These are phyloP conservation scores for Hemiprocne comata DNA, from an alignment of 2,113 vertebrate genomes.

Conservation along the genomic window DNA sequence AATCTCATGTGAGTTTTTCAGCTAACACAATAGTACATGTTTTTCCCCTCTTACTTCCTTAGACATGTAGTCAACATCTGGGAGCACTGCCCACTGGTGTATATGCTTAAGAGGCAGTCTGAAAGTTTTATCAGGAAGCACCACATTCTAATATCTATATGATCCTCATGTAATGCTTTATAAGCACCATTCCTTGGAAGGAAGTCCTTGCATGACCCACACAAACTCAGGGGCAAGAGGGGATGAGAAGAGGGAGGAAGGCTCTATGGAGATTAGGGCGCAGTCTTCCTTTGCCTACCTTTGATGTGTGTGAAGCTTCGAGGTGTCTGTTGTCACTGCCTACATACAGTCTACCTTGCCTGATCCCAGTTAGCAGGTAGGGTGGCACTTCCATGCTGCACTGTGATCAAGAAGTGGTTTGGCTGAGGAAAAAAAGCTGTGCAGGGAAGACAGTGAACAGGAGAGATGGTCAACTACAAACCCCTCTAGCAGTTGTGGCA, in stretches of 20 bases:
- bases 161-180: neutral
- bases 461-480: neutral
- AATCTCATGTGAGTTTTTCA: neutral
- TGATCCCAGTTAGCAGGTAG: neutral
- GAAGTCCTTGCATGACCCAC: neutral
- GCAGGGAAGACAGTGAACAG: neutral
- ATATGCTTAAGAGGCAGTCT: neutral
- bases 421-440: neutral
- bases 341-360: neutral
- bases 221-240: neutral
- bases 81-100: neutral
- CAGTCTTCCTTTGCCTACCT: neutral
- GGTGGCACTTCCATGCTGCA: neutral
- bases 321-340: neutral
- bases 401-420: neutral
- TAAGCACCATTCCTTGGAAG: neutral
- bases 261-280: neutral
- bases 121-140: neutral
- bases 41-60: neutral
- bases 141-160: too few species aligned
- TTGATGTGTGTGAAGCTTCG: accelerated
- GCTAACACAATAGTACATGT: neutral
- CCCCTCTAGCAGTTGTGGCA: neutral
- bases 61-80: neutral
- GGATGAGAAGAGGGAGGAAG: neutral